Percentiles rank a stretch among this genome's conserved stretches.
These are phyloP conservation scores for Bombus affinis DNA, from an alignment of 1,140 invertebrate genomes.

Conservation along the genomic window DNA sequence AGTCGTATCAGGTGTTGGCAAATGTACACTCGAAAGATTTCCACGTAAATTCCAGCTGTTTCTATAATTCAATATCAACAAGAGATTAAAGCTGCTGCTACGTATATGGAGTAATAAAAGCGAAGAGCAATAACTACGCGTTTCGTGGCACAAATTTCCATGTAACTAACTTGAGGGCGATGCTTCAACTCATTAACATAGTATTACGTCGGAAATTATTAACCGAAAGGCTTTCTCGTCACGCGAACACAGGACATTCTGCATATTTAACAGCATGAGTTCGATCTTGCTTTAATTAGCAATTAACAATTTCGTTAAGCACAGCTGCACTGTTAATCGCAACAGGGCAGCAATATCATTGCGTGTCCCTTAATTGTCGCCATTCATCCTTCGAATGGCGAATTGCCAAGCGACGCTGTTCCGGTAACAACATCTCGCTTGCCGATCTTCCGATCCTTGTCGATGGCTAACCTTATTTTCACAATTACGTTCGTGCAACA, in stretches of 20 bases:
- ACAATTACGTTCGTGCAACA: neutral
- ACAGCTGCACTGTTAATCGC: conserved; percentile 7
- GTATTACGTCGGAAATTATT: neutral
- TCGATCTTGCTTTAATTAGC: conserved; percentile 3
- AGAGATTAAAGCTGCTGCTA: neutral
- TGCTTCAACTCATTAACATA: neutral
- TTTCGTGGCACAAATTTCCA: neutral
- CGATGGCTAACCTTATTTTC: neutral
- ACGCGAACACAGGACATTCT: too few species aligned
- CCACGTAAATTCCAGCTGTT: too few species aligned
- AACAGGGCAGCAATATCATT: neutral
- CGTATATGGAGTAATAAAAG: neutral
- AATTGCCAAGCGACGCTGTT: conserved; percentile 11
- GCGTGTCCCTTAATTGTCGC: neutral
- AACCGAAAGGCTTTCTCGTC: neutral
- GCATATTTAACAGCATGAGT: neutral
- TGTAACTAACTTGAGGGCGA: neutral
- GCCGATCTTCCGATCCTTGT: neutral
- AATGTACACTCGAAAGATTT: too few species aligned
- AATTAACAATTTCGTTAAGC: conserved; percentile 29
- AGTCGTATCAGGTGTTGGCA: too few species aligned
- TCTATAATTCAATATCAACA: too few species aligned
- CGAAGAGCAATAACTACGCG: neutral
- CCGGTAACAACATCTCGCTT: neutral
- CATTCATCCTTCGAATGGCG: conserved; percentile 8